These are phyloP conservation scores for Stenurella melanura DNA, from an alignment of 2,888 invertebrate species.

Conservation along the genomic window DNA sequence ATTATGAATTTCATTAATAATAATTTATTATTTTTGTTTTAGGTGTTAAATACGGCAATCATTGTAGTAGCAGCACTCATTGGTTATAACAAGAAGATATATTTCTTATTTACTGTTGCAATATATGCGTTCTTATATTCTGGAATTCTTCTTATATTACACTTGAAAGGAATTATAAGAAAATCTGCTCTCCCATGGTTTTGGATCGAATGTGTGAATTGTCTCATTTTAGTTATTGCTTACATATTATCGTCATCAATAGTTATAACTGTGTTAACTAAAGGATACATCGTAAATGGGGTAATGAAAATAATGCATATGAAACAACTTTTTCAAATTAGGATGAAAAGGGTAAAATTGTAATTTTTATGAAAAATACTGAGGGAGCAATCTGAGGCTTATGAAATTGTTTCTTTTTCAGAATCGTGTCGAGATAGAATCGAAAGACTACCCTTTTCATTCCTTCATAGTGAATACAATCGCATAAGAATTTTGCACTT, in stretches of 20 bases:
- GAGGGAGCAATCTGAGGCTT: too few relatives aligned
- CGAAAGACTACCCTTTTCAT: too few relatives aligned
- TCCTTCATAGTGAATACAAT: too few relatives aligned
- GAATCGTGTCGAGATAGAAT: too few relatives aligned
- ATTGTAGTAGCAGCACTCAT: constrained; percentile 38
- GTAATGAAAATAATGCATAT: constrained; percentile 49
- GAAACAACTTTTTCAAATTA: too few relatives aligned
- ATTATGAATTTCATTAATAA: not conserved
- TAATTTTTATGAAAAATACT: too few relatives aligned
- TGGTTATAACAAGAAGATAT: constrained; percentile 42
- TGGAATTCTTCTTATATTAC: constrained; percentile 48
- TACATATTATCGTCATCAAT: constrained; percentile 47
- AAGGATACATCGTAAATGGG: constrained; percentile 58
- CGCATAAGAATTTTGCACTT: too few relatives aligned
- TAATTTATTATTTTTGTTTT: constrained; percentile 26
- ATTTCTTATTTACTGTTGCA: constrained; percentile 37
- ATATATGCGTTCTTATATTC: constrained; percentile 51
- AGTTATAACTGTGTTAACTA: constrained; percentile 53
- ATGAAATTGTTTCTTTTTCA: too few relatives aligned
- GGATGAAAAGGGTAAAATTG: too few relatives aligned
- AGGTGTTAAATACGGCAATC: constrained; percentile 44
- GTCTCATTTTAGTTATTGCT: constrained; percentile 42
- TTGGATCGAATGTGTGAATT: constrained; percentile 57
- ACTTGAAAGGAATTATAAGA: constrained; percentile 47
- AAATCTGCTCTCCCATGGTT: constrained; percentile 54